A percentile compares a stretch with the other conserved stretches of the same genome.
Evolutionary conservation across 2,888 invertebrate genomes (phyloP).

Genomic region (Herminia tarsipennalis): DNA sequence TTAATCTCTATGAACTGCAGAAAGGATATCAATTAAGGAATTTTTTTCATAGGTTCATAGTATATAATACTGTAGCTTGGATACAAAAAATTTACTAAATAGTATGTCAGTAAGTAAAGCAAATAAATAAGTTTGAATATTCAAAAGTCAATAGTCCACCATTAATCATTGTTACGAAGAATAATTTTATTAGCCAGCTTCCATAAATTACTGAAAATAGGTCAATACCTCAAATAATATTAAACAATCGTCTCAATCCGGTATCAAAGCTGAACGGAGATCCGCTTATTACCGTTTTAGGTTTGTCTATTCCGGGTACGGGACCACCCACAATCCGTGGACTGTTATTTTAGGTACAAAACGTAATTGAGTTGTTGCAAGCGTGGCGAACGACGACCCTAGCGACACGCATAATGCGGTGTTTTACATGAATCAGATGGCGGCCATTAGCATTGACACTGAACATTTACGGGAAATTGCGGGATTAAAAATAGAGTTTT

Average conservation of each 20-base stretch:
- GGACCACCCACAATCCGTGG: constrained; percentile 65
- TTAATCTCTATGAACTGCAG: not conserved
- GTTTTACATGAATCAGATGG: constrained; percentile 64
- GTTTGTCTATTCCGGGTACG: constrained; percentile 71
- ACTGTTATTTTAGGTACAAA: constrained; percentile 80
- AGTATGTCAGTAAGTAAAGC: too few relatives aligned
- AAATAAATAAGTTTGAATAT: not conserved
- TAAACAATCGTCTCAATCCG: constrained; percentile 48
- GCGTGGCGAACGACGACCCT: constrained; percentile 63
- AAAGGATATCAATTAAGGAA: too few relatives aligned
- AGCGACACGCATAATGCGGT: constrained; percentile 68
- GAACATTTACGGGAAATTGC: constrained; percentile 19
- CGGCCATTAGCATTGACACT: constrained; percentile 28
- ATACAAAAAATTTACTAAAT: too few relatives aligned
- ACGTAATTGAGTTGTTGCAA: constrained; percentile 80
- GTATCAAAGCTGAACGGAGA: constrained; percentile 54
- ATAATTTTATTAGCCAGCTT: constrained; percentile 1
- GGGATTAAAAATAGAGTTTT: constrained; percentile 33
- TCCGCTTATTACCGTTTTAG: constrained; percentile 64
- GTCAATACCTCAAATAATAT: constrained; percentile 41
- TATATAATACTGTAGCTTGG: too few relatives aligned
- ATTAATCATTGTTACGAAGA: constrained; percentile 16
- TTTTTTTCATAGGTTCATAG: too few relatives aligned
- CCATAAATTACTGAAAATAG: constrained; percentile 37
- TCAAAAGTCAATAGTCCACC: constrained; percentile 4